Evolutionary conservation across 1,140 invertebrate genomes (phyloP), one percentile per base, ranked within the genome.

Genomic region (Scaptomyza pallida): DNA sequence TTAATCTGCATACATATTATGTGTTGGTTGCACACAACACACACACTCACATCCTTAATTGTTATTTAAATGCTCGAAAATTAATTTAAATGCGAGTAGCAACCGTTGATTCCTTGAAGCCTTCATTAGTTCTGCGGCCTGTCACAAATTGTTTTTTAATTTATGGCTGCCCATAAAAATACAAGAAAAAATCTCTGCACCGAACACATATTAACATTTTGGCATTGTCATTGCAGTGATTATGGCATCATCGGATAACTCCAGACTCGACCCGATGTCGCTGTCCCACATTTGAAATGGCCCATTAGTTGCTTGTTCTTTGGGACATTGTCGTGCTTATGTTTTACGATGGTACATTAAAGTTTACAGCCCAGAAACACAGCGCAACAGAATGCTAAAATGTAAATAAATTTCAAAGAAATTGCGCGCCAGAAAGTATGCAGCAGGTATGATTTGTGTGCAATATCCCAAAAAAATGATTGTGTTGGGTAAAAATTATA

Each of bases 311-410:
- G 21, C 60, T 60, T 52, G 41, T 51, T 30, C 0, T 48, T 59
- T 50, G 47, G 13, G 33, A 19, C 60, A 44, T 33, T 50, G 47
- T 69, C 44, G 61, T 72, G 55, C 63, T 62, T 44, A 48, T 37
- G 33, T 79, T 85, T 85, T 74, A 85, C 61, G 80, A 80, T 76
- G 57, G 30, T 57, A 8, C 62, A 80, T 80, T 86, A 76, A 80
- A 71, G 61, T 80, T 85, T 85, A 85, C 41, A 70, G 55, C 80
- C 55, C 47, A 10, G 54, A 13, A 72, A 55, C 19, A 44, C 13
- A 16, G 48, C 37, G 26, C 37, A 72, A 65, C 69, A 65, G 60
- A 67, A 72, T 59, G 48, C 41, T 59, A 59, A 59, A 67, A 17
- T 72, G 54, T 60, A 60, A 54, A 72, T 67, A 72, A 67, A 54